phyloP scores from a whole-genome alignment of 2,113 vertebrate species.

The Macquaria australasica region DNA sequence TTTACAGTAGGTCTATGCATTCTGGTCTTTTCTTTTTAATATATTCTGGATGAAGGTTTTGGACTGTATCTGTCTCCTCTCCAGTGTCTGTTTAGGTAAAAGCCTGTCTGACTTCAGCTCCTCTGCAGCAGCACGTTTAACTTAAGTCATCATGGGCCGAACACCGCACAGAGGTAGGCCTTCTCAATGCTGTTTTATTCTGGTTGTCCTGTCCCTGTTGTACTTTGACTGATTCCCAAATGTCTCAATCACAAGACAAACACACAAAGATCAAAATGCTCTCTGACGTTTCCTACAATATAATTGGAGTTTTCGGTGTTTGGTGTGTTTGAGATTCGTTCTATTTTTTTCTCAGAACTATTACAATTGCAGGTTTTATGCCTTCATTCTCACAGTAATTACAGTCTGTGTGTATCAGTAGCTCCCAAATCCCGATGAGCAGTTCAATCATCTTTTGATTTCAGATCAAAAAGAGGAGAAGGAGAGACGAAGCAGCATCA shows the following conservation, averaged over 20 bases:
- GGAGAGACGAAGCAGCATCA: slow-evolving; percentile 76
- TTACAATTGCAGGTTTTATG: not conserved
- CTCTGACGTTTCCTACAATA: not conserved
- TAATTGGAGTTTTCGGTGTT: slow-evolving; percentile 2
- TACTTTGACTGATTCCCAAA: not conserved
- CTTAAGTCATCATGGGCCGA: slow-evolving; percentile 78
- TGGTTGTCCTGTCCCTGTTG: not conserved
- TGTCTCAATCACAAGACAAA: not conserved
- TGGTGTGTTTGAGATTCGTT: not conserved
- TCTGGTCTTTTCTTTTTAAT: not conserved
- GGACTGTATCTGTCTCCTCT: slow-evolving; percentile 30
- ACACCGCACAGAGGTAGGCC: slow-evolving; percentile 81
- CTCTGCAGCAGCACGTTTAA: slow-evolving; percentile 28
- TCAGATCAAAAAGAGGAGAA: slow-evolving; percentile 83
- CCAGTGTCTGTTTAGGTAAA: slow-evolving; percentile 51
- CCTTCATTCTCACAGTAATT: slow-evolving; percentile 55
- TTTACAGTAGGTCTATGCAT: not conserved
- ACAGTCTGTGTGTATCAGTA: slow-evolving; percentile 34
- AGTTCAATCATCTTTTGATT: slow-evolving; percentile 67
- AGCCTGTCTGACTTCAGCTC: slow-evolving; percentile 27
- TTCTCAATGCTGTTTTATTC: not conserved
- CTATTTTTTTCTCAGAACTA: not conserved
- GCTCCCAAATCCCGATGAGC: slow-evolving; percentile 48
- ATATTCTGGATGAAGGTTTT: not conserved
- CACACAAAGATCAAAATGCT: slow-evolving; percentile 15